Base-by-base conservation (phyloP, 2,888 invertebrate species). In the Asteroscopus sphinx region DNA sequence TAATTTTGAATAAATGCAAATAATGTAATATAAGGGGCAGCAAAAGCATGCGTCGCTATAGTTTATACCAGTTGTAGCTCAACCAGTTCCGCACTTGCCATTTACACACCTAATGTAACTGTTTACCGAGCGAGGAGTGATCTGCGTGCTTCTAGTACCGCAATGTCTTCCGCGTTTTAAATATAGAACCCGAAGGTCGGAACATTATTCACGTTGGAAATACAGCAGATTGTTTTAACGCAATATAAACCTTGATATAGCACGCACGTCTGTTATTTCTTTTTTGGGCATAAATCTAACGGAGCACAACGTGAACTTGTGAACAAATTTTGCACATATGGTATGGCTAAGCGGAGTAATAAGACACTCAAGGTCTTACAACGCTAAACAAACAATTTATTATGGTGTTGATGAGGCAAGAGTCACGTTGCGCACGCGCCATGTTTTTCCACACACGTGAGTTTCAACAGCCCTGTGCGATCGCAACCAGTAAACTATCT, bases 121-220 rank as follows among this genome's bases (percentile, higher is more conserved):
- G 92, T 91, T 87, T 84, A 84, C 82, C 61, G 78, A 81, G 85
- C 82, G 82, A 64, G 75, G 84, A 87, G 78, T 80, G 84, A 88
- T 88, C 88, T 80, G 84, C 82, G 85, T 81, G 86, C 80, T 85
- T 85, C 88, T 86, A 85, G 83, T 85, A 81, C 84, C 81, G 86
- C 86, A 83, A 83, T 85, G 89, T 85, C 93, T 94, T 94, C 93
- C 93, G 93, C 85, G 90, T 93, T 91, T 82, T 89, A 92, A 89
- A 93, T 91, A 91, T 93, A 94, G 92, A 87, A 80, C 82, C 77
- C 80, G 93, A 94, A 93, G 93, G 93, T 88, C 93, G 85, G 64
- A 76, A 77, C 83, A 86, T 88, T 88, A 89, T 89, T 88, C 81
- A 85, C 80, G 83, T 84, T 79, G 80, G 73, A 80, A 79, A 77